phyloP scores from a whole-genome alignment of 2,113 vertebrate genomes.

The Equus przewalskii region DNA sequence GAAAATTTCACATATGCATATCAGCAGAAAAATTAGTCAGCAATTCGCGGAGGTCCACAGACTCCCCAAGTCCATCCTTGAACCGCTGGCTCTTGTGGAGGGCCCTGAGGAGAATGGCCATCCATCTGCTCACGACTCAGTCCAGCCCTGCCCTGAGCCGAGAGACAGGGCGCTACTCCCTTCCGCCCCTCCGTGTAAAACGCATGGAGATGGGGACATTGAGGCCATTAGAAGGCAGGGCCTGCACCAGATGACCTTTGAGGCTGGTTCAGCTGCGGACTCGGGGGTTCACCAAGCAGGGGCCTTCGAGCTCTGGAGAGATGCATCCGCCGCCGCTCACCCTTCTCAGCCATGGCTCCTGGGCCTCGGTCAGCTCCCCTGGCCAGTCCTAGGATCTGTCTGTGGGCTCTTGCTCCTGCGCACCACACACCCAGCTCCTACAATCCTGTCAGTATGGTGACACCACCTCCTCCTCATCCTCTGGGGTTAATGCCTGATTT shows the following conservation, averaged over 20 bases:
- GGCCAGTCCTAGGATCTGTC: background rate
- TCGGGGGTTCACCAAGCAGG: background rate
- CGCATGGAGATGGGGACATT: background rate
- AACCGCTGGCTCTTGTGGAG: background rate
- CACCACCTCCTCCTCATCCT: background rate
- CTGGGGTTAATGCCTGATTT: background rate
- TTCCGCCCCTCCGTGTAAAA: background rate
- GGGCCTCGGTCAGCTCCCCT: background rate
- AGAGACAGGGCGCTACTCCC: background rate
- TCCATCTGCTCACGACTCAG: rapidly evolving
- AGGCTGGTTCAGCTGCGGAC: background rate
- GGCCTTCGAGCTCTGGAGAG: background rate
- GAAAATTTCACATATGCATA: background rate
- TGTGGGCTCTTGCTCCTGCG: background rate
- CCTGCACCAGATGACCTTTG: background rate
- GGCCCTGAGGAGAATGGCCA: background rate
- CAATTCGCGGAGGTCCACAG: background rate
- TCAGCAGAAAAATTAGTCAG: background rate
- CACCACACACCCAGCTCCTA: background rate
- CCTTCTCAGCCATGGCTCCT: rapidly evolving
- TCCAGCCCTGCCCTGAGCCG: background rate
- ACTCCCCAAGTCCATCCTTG: background rate
- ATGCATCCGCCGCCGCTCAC: rapidly evolving
- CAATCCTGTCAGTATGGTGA: too few relatives aligned
- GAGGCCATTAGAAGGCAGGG: background rate